Evolutionary conservation across 2,113 vertebrate species (phyloP), one percentile per base, ranked within the genome.

Genomic region (Cyanocitta stelleri): DNA sequence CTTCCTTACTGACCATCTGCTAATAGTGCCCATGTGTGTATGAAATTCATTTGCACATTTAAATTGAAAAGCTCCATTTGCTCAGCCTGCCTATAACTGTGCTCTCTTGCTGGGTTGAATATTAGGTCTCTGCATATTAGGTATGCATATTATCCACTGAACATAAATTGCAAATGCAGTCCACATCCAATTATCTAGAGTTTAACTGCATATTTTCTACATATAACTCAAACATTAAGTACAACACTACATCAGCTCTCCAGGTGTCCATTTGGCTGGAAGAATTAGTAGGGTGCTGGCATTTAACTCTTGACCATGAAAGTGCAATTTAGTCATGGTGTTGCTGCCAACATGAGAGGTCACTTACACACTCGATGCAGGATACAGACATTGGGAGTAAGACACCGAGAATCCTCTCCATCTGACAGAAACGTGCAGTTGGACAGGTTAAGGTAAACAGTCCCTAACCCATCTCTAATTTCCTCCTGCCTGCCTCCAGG

Each of bases 51-150:
- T 85, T 96, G 68, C 91, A 94, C 77, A 77, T 91, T 88, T 83
- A 85, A 92, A 95, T 92, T 93, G 51, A 91, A 90, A 89, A 82
- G 59, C 67, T 88, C 79, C 64, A 94, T 90, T 96, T 95, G 61
- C 71, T 94, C 52, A 72, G 87, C 33, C 61, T 88, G 72, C 59
- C 68, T 85, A 5, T 73, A 84, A 71, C 78, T 49, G 6, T 71
- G 67, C 14, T 48, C 4, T 88, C 59, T 96, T 75, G 55, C 61
- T 88, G 59, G 51, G 49, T 23, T 11, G 55, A 91, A 54, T 88
- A 96, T 88, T 88, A 88, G 79, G 35, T 93, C 58, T 91, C 72
- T 85, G 82, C 39, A 41, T 41, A 41, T 41, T 41, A 93, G 63
- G 44, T 39, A 76, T 79, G 51, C 26, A 27, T 89, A 85, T 89